Base-by-base conservation (phyloP, 92 coral and sea anemone species). In the Phymanthus crucifer region DNA sequence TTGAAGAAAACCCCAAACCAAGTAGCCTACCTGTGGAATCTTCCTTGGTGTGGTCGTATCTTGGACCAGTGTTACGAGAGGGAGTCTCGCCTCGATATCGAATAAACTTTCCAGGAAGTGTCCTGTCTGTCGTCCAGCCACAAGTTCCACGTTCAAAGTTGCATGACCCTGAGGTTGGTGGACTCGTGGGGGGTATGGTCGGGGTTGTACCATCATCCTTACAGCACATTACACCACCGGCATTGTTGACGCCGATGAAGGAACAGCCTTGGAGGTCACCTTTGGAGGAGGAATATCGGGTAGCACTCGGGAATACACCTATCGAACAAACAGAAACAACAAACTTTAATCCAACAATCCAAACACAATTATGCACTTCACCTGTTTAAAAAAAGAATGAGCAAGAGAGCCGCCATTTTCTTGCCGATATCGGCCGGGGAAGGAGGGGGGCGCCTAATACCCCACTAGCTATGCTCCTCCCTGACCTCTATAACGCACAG, bases 141-240 rank as follows among this genome's bases (percentile, higher is more conserved):
- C 99, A 96, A 35, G 68, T 6, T 36, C 86, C 84, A 18, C 72
- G 78, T 69, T 96, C 98, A 64, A 96, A 96, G 91, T 96, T 82
- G 56, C 99, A 96, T 0, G 99, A 89, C 1, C 99, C 99, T 24
- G 83, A 43, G 6, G 92, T 85, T 0, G 98, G 98, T 16, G 84
- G 21, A 34, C 65, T 69, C 33, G 93, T 86, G 37, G 93, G 93
- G 72, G 93, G 79, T 24, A 47, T 21, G n/a, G 93, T 89, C 12
- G 93, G 93, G 74, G 93, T 89, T 9, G 90, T 78, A 31, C 64
- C 52, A 77, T 86, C 93, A 35, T 89, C 90, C 45, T 86, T 87
- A 69, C 97, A 92, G 35, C 97, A 92, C 97, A 92, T 92, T 5
- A 92, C 86, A 31, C 97, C 97, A 31, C 97, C 97, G 24, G 92